Conservation (phyloP, 30 jellyfish, hydroid and myxozoan species). For the Nemopilema nomurai region DNA sequence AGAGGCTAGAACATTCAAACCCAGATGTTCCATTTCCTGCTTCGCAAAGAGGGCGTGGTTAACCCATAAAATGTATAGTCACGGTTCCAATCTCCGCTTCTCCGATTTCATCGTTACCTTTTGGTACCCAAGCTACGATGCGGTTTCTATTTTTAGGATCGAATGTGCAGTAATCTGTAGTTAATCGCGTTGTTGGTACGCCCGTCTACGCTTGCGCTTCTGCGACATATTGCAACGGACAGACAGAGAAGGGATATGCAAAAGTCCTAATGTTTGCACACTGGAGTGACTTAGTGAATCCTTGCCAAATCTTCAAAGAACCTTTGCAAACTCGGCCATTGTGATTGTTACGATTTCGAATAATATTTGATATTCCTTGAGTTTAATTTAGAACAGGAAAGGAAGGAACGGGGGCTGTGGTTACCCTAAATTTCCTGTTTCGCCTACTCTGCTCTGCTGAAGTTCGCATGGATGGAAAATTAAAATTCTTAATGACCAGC, state of each 20-base stretch:
- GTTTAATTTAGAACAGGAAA: background rate
- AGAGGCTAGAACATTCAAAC: too few relatives aligned
- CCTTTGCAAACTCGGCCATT: background rate
- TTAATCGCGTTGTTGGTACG: background rate
- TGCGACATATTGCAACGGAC: background rate
- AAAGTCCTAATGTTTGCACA: background rate
- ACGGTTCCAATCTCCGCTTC: too few relatives aligned
- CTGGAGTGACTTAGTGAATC: slow-evolving; percentile 6
- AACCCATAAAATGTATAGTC: too few relatives aligned
- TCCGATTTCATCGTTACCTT: too few relatives aligned
- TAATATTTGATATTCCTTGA: background rate
- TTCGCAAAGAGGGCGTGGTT: too few relatives aligned
- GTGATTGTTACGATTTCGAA: background rate
- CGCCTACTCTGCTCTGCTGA: slow-evolving; percentile 33
- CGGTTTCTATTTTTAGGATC: too few relatives aligned
- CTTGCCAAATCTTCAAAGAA: slow-evolving; percentile 1
- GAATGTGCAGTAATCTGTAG: background rate
- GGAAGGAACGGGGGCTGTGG: background rate
- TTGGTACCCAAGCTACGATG: too few relatives aligned
- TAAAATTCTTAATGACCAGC: background rate
- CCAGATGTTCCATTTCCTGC: too few relatives aligned
- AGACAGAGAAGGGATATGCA: slow-evolving; percentile 2
- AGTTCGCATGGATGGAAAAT: slow-evolving; percentile 11
- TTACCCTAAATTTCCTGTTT: slow-evolving; percentile 21
- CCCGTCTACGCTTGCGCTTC: background rate